Evolutionary conservation across 1,140 invertebrate species (phyloP).

Genomic region (Steinernema feltiae): DNA sequence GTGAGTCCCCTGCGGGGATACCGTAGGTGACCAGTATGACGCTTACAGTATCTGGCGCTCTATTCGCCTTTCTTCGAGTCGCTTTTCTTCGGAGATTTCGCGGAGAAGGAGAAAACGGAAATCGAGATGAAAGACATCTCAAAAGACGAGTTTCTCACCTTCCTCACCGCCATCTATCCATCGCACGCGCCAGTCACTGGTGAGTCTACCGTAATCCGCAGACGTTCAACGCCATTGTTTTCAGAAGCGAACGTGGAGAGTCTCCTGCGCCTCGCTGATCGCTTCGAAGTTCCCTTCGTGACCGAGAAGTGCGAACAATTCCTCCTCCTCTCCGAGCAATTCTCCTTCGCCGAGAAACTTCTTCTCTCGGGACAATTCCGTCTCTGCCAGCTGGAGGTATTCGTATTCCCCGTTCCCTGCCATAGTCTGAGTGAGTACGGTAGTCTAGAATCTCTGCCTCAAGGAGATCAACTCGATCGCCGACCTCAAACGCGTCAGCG

Average conservation of each 20-base stretch:
- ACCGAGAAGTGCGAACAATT: background rate
- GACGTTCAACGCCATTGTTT: background rate
- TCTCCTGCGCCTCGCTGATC: background rate
- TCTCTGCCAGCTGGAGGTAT: background rate
- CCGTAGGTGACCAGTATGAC: background rate
- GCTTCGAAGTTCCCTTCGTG: background rate
- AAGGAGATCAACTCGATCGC: constrained; percentile 4
- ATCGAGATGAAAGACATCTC: constrained; percentile 10
- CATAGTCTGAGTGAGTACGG: background rate
- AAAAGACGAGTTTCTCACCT: background rate
- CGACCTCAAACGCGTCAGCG: background rate
- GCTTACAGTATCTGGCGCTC: constrained; percentile 9
- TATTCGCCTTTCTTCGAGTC: constrained; percentile 14
- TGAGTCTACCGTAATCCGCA: background rate
- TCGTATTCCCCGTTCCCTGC: background rate
- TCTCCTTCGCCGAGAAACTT: constrained; percentile 3
- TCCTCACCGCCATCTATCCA: background rate
- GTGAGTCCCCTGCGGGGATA: background rate
- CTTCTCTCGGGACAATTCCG: background rate
- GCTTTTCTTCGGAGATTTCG: constrained; percentile 24
- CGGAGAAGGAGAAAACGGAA: background rate
- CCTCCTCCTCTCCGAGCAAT: background rate
- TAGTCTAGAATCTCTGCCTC: constrained; percentile 8
- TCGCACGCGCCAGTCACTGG: background rate
- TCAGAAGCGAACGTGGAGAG: background rate